phyloP scores from a whole-genome alignment of 2,888 invertebrate species.

The Atrina japonica region DNA sequence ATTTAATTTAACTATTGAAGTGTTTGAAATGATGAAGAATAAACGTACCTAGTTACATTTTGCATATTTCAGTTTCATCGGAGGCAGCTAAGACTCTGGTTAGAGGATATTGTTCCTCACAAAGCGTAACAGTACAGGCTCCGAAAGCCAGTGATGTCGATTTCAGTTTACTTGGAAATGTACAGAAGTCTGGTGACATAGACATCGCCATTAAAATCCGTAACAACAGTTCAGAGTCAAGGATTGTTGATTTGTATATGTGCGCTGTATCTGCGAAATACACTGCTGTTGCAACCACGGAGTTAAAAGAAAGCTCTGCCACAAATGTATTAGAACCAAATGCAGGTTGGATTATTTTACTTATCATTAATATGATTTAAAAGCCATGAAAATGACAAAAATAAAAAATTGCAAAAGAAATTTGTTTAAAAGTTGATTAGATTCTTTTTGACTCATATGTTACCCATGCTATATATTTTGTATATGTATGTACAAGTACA shows the following conservation, averaged over 20 bases:
- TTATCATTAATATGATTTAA: not conserved
- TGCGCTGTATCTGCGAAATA: slow-evolving; percentile 69
- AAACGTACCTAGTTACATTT: no score
- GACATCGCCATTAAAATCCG: slow-evolving; percentile 62
- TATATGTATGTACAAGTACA: no score
- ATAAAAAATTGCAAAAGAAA: not conserved
- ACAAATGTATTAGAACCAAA: slow-evolving; percentile 81
- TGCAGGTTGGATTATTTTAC: slow-evolving; percentile 65
- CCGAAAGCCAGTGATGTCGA: slow-evolving; percentile 60
- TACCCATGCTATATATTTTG: no score
- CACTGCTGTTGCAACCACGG: slow-evolving; percentile 72
- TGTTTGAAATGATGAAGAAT: no score
- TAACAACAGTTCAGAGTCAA: slow-evolving; percentile 64
- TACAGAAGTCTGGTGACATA: slow-evolving; percentile 65
- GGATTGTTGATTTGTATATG: slow-evolving; percentile 68
- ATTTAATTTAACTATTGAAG: no score
- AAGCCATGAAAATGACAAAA: not conserved
- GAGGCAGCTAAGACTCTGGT: no score
- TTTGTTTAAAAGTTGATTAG: not conserved
- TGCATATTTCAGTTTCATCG: no score
- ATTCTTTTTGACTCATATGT: no score
- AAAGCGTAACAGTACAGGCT: not conserved
- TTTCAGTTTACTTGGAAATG: slow-evolving; percentile 64
- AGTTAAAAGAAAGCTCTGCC: slow-evolving; percentile 62
- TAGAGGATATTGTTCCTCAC: no score